A percentile compares a stretch with the other conserved stretches of the same genome.
Evolutionary conservation across 2,888 invertebrate species (phyloP).

Genomic region (Callinectes sapidus): DNA sequence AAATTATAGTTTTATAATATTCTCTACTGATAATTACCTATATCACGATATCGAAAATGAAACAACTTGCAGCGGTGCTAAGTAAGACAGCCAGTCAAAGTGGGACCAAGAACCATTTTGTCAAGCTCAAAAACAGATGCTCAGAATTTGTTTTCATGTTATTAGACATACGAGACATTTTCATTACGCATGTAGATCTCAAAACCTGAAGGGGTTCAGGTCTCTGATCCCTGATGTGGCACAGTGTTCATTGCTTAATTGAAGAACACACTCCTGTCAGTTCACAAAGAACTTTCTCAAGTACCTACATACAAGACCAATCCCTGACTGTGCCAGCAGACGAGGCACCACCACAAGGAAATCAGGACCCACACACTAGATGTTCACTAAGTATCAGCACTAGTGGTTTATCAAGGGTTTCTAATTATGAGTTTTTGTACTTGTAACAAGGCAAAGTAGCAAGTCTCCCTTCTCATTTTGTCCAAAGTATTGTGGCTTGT

Average conservation of each 20-base stretch:
- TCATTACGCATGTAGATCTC: neutral
- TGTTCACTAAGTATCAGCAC: neutral
- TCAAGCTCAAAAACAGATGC: neutral
- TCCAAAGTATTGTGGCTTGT: neutral
- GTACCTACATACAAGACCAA: neutral
- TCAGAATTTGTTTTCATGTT: neutral
- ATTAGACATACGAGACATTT: neutral
- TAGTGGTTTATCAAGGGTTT: neutral
- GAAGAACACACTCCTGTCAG: neutral
- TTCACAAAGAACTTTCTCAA: too few species aligned
- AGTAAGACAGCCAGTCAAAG: neutral
- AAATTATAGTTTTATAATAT: neutral
- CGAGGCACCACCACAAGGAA: neutral
- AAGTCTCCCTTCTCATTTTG: neutral
- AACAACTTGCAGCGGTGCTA: neutral
- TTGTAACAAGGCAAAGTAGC: neutral
- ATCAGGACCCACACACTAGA: neutral
- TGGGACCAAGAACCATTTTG: neutral
- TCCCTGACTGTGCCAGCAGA: slow-evolving; percentile 6
- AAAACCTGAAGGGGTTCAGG: neutral
- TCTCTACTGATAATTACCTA: neutral
- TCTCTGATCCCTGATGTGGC: too few species aligned
- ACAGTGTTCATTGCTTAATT: neutral
- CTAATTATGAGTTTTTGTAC: neutral
- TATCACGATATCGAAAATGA: neutral